phyloP scores from a whole-genome alignment of 2,888 invertebrate species.

The Nephrotoma appendiculata region DNA sequence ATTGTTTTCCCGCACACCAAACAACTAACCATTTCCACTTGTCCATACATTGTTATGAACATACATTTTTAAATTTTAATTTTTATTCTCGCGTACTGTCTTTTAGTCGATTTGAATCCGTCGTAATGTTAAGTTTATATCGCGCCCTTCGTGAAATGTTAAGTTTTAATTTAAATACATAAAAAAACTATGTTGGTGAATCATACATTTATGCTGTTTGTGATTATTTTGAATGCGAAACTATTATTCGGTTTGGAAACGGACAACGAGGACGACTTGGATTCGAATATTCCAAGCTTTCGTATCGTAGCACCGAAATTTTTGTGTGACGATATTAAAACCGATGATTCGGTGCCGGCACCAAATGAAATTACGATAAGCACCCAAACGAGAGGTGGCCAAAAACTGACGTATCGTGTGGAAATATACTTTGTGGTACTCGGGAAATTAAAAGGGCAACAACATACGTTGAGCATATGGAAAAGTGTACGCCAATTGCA shows the following conservation, averaged over 20 bases:
- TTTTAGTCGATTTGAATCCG: neutral
- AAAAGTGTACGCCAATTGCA: neutral
- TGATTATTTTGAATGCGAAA: neutral
- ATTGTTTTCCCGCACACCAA: neutral
- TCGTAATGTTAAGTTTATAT: neutral
- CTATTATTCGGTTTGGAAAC: neutral
- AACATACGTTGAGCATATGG: neutral
- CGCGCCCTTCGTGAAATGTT: neutral
- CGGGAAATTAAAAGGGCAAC: neutral
- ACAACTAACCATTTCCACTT: neutral
- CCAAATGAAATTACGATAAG: neutral
- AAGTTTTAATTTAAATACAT: neutral
- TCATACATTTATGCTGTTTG: neutral
- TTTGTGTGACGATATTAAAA: neutral
- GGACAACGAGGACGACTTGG: neutral
- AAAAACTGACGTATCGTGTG: neutral
- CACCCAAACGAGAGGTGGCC: neutral
- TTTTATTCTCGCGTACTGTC: neutral
- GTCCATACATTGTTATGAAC: neutral
- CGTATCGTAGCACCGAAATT: constrained; percentile 4
- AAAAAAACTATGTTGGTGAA: neutral
- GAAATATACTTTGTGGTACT: constrained; percentile 2
- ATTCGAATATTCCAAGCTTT: neutral
- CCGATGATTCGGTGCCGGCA: neutral
- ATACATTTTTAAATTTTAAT: neutral